Conservation (phyloP, 1,140 invertebrate genomes). For the Drosophila insularis region DNA sequence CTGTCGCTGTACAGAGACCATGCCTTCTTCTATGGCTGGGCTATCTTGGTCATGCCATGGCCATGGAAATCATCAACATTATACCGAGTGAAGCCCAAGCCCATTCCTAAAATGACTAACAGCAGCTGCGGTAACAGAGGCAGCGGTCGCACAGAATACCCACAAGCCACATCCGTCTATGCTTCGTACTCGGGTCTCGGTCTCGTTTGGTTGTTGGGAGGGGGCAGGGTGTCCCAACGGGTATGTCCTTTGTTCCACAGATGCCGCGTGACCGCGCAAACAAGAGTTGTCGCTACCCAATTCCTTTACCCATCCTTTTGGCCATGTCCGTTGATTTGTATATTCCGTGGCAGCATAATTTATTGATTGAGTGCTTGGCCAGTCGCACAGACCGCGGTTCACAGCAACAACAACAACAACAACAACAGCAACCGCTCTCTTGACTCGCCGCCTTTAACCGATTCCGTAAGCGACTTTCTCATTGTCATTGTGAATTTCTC, state of each 20-base stretch:
- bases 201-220: slow-evolving; percentile 4
- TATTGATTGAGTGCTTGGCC: slow-evolving; percentile 78
- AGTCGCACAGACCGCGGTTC: slow-evolving; percentile 28
- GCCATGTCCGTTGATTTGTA: slow-evolving; percentile 68
- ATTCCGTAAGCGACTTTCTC: slow-evolving; percentile 52
- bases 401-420: slow-evolving; percentile 32
- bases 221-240: slow-evolving; percentile 19
- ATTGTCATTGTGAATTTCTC: slow-evolving; percentile 69
- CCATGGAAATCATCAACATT: slow-evolving; percentile 52
- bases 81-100: slow-evolving; percentile 12
- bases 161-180: slow-evolving; percentile 79
- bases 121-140: slow-evolving; percentile 53
- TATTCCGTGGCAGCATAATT: slow-evolving; percentile 79
- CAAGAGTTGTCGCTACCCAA: slow-evolving; percentile 39
- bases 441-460: slow-evolving; percentile 13
- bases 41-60: slow-evolving; percentile 52
- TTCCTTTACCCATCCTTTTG: slow-evolving; percentile 11
- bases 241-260: slow-evolving; percentile 67
- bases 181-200: slow-evolving; percentile 39
- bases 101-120: slow-evolving; percentile 68
- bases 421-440: slow-evolving; percentile 7
- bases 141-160: slow-evolving; percentile 53
- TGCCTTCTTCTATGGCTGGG: slow-evolving; percentile 10
- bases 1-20: slow-evolving; percentile 9
- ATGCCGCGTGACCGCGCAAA: slow-evolving; percentile 73